Evolutionary conservation across 2,888 invertebrate species (phyloP).

Genomic region (Hirudinaria manillensis): DNA sequence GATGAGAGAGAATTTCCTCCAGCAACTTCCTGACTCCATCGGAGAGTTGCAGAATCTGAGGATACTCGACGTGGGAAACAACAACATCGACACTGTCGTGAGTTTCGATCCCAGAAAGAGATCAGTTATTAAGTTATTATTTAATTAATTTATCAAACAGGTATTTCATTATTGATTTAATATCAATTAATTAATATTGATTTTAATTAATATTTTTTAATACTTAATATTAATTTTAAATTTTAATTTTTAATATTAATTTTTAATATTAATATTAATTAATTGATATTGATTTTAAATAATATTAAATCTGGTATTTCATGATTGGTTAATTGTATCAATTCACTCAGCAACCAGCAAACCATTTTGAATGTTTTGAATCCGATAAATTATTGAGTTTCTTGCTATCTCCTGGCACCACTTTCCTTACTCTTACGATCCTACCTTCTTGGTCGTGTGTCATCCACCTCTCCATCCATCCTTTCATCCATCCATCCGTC

Average conservation of each 20-base stretch:
- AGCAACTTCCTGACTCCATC: slow-evolving; percentile 83
- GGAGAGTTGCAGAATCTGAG: slow-evolving; percentile 80
- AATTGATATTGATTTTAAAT: not conserved
- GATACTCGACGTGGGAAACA: slow-evolving; percentile 91
- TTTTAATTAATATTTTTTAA: too few species aligned
- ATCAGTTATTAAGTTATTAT: slow-evolving; percentile 12
- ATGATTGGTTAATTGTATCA: too few species aligned
- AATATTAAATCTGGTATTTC: not conserved
- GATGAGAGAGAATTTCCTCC: slow-evolving; percentile 89
- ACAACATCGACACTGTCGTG: slow-evolving; percentile 93
- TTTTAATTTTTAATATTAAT: too few species aligned
- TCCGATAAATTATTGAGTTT: too few species aligned
- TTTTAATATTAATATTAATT: not conserved
- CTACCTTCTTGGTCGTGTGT: too few species aligned
- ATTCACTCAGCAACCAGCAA: too few species aligned
- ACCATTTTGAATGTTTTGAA: too few species aligned
- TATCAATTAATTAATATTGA: not conserved
- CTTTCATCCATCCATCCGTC: too few species aligned
- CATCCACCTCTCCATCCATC: too few species aligned
- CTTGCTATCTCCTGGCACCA: too few species aligned
- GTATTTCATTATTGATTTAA: not conserved
- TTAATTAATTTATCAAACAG: not conserved
- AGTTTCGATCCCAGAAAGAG: slow-evolving; percentile 40
- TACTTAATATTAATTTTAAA: too few species aligned
- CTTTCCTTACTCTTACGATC: too few species aligned